A percentile compares a stretch with the other conserved stretches of the same genome.
These are phyloP conservation scores for Heliconius hewitsoni DNA, from an alignment of 1,140 invertebrate species.

Conservation along the genomic window DNA sequence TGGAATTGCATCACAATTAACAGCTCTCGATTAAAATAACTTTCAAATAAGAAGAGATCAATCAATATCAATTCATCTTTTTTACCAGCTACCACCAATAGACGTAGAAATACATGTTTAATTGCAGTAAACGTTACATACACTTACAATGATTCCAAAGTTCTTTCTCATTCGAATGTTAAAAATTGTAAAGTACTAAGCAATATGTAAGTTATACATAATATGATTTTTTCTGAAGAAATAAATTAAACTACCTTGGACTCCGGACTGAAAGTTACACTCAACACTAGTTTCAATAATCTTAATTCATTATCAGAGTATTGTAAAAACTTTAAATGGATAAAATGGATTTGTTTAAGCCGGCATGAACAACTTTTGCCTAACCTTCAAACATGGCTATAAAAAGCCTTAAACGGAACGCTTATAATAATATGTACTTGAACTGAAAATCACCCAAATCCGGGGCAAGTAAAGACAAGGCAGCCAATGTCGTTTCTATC, in stretches of 20 bases:
- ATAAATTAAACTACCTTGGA: not conserved
- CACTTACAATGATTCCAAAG: not conserved
- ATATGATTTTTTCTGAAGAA: not conserved
- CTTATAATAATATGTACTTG: constrained; percentile 44
- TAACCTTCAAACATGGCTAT: constrained; percentile 28
- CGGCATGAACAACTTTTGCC: constrained; percentile 12
- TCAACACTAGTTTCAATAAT: not conserved
- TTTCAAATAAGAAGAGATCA: not conserved
- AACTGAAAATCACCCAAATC: constrained; percentile 65
- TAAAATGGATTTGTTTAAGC: not conserved
- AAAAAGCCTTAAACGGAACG: constrained; percentile 25
- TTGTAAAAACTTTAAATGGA: not conserved
- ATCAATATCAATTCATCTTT: not conserved
- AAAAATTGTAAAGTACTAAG: too few relatives aligned
- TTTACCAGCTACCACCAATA: not conserved
- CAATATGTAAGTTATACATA: not conserved
- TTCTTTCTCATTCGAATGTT: not conserved
- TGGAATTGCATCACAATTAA: not conserved
- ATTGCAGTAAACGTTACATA: too few relatives aligned
- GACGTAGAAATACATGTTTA: not conserved
- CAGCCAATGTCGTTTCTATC: constrained; percentile 63
- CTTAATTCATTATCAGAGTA: not conserved
- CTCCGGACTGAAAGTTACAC: not conserved
- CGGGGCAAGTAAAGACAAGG: constrained; percentile 68
- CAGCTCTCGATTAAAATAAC: not conserved